Percentiles rank a stretch among this genome's conserved stretches.
These are phyloP conservation scores for Lepidotrigona ventralis DNA, from an alignment of 1,140 invertebrate species.

Conservation along the genomic window DNA sequence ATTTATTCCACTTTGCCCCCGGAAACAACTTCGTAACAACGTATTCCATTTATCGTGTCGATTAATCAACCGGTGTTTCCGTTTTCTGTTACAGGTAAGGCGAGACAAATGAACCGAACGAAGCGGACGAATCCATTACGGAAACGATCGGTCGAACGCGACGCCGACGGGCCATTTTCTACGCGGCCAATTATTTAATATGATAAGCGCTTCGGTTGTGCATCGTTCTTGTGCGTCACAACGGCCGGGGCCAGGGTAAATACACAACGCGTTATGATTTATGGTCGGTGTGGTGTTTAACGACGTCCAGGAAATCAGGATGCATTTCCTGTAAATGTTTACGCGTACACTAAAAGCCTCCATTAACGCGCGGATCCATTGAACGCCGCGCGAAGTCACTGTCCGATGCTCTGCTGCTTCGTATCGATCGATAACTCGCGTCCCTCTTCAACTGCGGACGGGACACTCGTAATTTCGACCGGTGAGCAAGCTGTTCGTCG, in stretches of 20 bases:
- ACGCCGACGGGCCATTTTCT: neutral
- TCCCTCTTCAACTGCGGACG: neutral
- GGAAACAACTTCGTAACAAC: neutral
- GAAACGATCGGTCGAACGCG: neutral
- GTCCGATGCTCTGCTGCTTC: constrained; percentile 8
- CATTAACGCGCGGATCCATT: constrained; percentile 33
- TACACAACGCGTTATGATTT: constrained; percentile 30
- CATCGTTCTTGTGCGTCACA: neutral
- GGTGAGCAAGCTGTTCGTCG: neutral
- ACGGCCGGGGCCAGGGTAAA: neutral
- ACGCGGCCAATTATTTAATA: constrained; percentile 4
- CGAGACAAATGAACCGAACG: neutral
- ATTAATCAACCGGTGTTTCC: neutral
- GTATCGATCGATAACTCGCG: neutral
- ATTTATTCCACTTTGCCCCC: neutral
- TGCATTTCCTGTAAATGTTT: constrained; percentile 53
- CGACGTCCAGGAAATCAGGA: constrained; percentile 38
- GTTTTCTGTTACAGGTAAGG: constrained; percentile 34
- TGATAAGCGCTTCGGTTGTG: neutral
- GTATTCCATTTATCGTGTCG: neutral
- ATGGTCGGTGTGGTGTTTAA: constrained; percentile 22
- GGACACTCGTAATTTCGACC: neutral
- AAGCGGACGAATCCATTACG: neutral
- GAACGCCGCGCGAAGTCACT: constrained; percentile 4
- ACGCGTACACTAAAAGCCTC: constrained; percentile 39